A percentile compares a stretch with the other conserved stretches of the same genome.
Evolutionary conservation across 2,888 invertebrate species (phyloP).

Genomic region (Drosophila peninsularis): DNA sequence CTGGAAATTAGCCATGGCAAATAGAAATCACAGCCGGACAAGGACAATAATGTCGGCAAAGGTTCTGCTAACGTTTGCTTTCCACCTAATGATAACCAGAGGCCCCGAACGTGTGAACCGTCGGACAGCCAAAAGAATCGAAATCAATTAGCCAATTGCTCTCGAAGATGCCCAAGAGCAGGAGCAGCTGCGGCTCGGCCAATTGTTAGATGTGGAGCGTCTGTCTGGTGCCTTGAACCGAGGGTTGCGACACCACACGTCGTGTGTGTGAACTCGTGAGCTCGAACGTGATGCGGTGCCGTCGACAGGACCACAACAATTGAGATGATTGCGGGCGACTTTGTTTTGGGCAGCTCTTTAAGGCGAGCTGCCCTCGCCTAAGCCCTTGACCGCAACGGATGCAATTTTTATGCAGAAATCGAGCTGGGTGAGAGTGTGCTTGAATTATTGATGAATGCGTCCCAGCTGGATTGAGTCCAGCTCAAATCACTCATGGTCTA

Average conservation of each 20-base stretch:
- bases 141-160: slow-evolving; percentile 84
- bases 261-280: slow-evolving; percentile 36
- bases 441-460: slow-evolving; percentile 79
- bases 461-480: slow-evolving; percentile 70
- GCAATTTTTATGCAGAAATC: slow-evolving; percentile 58
- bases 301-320: slow-evolving; percentile 56
- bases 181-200: background rate
- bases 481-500: slow-evolving; percentile 69
- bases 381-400: slow-evolving; percentile 54
- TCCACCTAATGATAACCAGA: slow-evolving; percentile 57
- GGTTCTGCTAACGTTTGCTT: slow-evolving; percentile 74
- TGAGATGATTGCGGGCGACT: slow-evolving; percentile 49
- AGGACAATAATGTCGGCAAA: slow-evolving; percentile 56
- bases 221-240: slow-evolving; percentile 54
- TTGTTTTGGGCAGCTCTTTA: slow-evolving; percentile 22
- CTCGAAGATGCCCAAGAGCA: slow-evolving; percentile 65
- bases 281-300: slow-evolving; percentile 40
- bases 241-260: slow-evolving; percentile 42
- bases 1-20: slow-evolving; percentile 68
- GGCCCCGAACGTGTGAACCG: slow-evolving; percentile 64
- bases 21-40: slow-evolving; percentile 65
- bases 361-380: slow-evolving; percentile 9
- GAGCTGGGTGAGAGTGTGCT: slow-evolving; percentile 50
- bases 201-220: slow-evolving; percentile 57
- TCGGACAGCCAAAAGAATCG: slow-evolving; percentile 71